Evolutionary conservation across 2,797 vertebrate genomes (phyloP).

Genomic region (Danionella dracula): DNA sequence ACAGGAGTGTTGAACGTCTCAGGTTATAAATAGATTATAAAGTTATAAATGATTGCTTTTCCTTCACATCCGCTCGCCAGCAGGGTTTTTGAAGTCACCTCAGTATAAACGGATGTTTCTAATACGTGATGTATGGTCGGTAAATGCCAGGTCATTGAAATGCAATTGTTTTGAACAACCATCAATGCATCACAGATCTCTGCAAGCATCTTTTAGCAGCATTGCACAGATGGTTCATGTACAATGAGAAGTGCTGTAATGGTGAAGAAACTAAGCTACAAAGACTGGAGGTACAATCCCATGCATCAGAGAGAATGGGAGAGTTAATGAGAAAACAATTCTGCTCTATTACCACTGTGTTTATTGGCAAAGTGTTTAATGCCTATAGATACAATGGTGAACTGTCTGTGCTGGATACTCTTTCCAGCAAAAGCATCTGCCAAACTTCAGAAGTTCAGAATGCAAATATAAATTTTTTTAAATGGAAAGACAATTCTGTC

Average conservation of each 20-base stretch:
- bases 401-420: background rate
- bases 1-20: background rate
- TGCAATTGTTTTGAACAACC: background rate
- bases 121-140: background rate
- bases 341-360: constrained; percentile 9
- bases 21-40: background rate
- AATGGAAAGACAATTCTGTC: no score
- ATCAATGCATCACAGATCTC: background rate
- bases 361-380: constrained; percentile 18
- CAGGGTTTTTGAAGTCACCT: constrained; percentile 4
- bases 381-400: background rate
- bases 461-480: no score
- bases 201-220: constrained; percentile 34
- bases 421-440: background rate
- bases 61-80: background rate
- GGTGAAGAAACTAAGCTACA: background rate
- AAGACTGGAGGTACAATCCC: background rate
- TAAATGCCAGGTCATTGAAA: background rate
- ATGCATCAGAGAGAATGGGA: background rate
- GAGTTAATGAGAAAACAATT: constrained; percentile 20
- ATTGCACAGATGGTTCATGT: background rate
- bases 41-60: constrained; percentile 37
- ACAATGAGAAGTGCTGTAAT: background rate
- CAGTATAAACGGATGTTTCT: constrained; percentile 17
- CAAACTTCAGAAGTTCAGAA: background rate